Conservation (phyloP, 2,888 invertebrate species). For the Malthinus flaveolus region DNA sequence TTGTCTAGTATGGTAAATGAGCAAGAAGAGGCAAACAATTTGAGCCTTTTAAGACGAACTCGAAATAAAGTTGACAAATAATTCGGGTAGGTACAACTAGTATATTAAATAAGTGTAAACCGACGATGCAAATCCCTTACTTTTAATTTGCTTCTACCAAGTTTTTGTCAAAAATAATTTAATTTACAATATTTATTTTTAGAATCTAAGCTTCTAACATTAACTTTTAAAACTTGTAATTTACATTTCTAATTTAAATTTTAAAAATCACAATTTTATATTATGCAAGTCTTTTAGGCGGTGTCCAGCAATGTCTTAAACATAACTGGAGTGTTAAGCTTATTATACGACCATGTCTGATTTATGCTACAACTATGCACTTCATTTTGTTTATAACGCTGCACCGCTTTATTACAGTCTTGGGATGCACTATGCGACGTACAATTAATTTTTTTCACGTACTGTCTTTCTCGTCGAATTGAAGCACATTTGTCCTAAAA, state of each 20-base stretch:
- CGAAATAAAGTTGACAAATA: too few relatives aligned
- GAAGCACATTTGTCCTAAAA: constrained; percentile 36
- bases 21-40: too few relatives aligned
- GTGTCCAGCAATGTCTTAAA: constrained; percentile 48
- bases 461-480: constrained; percentile 15
- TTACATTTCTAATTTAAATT: constrained; percentile 14
- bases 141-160: constrained; percentile 11
- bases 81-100: too few relatives aligned
- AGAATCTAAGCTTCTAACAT: constrained; percentile 20
- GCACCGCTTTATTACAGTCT: constrained; percentile 29
- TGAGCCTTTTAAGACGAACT: too few relatives aligned
- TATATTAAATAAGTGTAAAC: too few relatives aligned
- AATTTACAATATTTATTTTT: constrained; percentile 20
- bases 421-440: constrained; percentile 17
- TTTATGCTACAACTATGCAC: constrained; percentile 38
- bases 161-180: constrained; percentile 26
- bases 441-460: constrained; percentile 11
- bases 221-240: constrained; percentile 8
- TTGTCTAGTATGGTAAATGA: too few relatives aligned
- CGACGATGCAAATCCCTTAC: too few relatives aligned
- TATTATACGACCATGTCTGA: constrained; percentile 32
- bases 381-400: constrained; percentile 29
- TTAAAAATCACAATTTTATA: constrained; percentile 23
- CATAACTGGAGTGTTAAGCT: constrained; percentile 44
- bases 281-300: constrained; percentile 31